Evolutionary conservation across 2,888 invertebrate genomes (phyloP), one percentile per base, ranked within the genome.

Genomic region (Rutpela maculata): DNA sequence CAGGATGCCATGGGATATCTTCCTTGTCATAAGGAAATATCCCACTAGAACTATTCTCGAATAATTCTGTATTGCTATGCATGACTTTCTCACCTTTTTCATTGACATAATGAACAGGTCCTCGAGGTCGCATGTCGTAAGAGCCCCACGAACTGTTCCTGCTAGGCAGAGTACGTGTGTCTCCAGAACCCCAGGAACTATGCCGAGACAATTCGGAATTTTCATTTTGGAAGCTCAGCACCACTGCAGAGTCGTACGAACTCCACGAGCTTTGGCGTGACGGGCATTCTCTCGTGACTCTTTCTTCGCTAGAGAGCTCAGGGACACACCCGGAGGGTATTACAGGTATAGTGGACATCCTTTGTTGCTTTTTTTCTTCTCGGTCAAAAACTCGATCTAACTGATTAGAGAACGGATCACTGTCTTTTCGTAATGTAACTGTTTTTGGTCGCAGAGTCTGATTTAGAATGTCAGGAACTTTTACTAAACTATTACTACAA

Each of bases 171-270:
- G 92, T 92, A 59, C 93, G 91, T 70, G 92, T 92, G 86, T 95
- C 95, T 69, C 93, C 93, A n/a, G 95, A 94, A 77, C 95, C 95
- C 95, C 96, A 96, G 57, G 96, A 95, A 81, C 95, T 94, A 87
- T 95, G 95, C 11, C 96, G 92, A 76, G 95, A 95, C 38, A 94
- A 92, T 56, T 91, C 88, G 83, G 95, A 95, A n/a, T 89, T 87
- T 81, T 92, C 92, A 35, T 91, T 90, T 78, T 90, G 90, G 79
- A 88, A 90, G 78, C 92, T 92, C 78, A 94, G 90, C 65, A 93
- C 94, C 50, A 95, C 94, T 31, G 95, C 95, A 87, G 95, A 95
- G 89, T 95, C 95, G 88, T 93, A 93, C 43, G 94, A 94, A 85
- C 93, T 93, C 95, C 95, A 95, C 67, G 95, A 95, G 89, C 94